phyloP scores from a whole-genome alignment of 2,888 invertebrate species.

The Apantesis nais region DNA sequence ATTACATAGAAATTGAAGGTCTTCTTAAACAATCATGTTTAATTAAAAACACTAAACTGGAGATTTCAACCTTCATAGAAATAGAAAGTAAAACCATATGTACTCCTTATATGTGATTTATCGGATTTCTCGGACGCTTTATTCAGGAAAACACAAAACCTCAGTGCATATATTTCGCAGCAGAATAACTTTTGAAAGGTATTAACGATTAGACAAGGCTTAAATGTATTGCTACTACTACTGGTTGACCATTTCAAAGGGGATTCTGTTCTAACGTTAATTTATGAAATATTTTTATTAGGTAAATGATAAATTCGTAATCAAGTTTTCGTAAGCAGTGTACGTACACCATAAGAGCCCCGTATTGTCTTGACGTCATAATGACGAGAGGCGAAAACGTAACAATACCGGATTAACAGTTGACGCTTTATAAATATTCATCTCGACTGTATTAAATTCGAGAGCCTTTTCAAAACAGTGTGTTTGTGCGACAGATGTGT shows the following conservation, averaged over 20 bases:
- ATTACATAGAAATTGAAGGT: background rate
- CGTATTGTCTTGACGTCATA: conserved; percentile 81
- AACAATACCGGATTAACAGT: conserved; percentile 82
- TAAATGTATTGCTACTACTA: too few species aligned
- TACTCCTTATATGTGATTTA: background rate
- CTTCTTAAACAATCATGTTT: background rate
- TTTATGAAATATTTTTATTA: too few species aligned
- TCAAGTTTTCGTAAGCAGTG: conserved; percentile 46
- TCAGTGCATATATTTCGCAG: too few species aligned
- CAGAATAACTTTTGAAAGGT: too few species aligned
- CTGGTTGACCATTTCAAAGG: background rate
- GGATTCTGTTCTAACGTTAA: too few species aligned
- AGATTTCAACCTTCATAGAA: background rate
- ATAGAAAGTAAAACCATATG: background rate
- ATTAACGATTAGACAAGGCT: too few species aligned
- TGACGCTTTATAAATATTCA: conserved; percentile 86
- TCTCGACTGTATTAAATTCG: conserved; percentile 73
- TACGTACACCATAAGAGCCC: conserved; percentile 65
- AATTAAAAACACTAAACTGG: background rate
- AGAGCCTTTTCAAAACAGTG: conserved; percentile 67
- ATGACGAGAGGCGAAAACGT: conserved; percentile 78
- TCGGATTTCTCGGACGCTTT: background rate
- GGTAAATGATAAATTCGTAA: too few species aligned
- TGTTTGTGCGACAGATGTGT: conserved; percentile 80
- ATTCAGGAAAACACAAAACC: background rate